Evolutionary conservation across 2,113 vertebrate species (phyloP).

Genomic region (Poecilia latipinna): DNA sequence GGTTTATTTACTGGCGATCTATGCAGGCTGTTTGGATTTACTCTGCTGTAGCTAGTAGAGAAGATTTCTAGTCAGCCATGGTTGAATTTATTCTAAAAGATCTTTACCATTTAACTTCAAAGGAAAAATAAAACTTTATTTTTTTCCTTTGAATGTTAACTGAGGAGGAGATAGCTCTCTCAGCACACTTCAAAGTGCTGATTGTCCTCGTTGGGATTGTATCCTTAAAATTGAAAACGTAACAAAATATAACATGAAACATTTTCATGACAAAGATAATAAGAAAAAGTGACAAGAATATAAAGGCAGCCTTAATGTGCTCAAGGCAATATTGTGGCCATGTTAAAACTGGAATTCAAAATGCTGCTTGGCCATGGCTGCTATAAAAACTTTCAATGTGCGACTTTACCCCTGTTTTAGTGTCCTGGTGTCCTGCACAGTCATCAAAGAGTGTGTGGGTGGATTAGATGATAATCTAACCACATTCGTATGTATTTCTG

Average conservation of each 20-base stretch:
- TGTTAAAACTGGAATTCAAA: not conserved
- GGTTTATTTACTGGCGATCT: not conserved
- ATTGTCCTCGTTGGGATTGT: too few species aligned
- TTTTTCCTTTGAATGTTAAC: too few species aligned
- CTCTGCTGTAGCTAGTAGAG: not conserved
- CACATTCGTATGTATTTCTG: too few species aligned
- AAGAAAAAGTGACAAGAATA: not conserved
- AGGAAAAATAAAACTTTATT: rapidly evolving
- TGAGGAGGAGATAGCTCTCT: too few species aligned
- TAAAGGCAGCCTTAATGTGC: not conserved
- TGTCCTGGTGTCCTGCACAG: not conserved
- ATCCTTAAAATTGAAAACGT: too few species aligned
- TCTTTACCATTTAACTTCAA: not conserved
- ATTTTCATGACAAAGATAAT: too few species aligned
- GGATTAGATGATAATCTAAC: too few species aligned
- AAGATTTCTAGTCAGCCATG: not conserved
- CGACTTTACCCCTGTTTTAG: not conserved
- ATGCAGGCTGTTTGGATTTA: not conserved
- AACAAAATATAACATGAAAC: too few species aligned
- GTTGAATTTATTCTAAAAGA: not conserved
- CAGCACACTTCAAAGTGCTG: too few species aligned
- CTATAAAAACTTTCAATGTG: not conserved
- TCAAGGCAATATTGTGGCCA: not conserved
- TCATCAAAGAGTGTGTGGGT: too few species aligned
- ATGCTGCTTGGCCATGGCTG: not conserved